Evolutionary conservation across 1,140 invertebrate species (phyloP).

Genomic region (Gryon sp.): DNA sequence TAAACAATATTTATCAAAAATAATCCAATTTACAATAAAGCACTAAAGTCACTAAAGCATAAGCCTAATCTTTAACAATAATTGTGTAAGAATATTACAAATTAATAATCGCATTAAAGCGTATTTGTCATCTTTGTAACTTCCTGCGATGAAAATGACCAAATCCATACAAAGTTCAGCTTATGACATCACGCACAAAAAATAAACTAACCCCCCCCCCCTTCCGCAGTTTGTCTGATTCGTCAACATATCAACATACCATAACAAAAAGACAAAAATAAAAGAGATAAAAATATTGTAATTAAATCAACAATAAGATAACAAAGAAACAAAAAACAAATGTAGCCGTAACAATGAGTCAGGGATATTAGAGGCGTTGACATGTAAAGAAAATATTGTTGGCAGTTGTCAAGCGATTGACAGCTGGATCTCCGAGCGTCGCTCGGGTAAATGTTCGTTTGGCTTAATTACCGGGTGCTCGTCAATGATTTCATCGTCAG

Average conservation of each 20-base stretch:
- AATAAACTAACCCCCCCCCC: neutral
- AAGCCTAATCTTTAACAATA: too few species aligned
- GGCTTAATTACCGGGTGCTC: constrained; percentile 85
- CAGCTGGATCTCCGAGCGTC: neutral
- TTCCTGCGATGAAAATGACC: neutral
- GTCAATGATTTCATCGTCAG: constrained; percentile 92
- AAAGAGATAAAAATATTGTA: neutral
- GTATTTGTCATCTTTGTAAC: too few species aligned
- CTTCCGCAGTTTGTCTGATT: neutral
- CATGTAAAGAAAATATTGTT: neutral
- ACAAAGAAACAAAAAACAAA: neutral
- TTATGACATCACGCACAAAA: constrained; percentile 19
- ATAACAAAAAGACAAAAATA: neutral
- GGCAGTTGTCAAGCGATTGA: neutral
- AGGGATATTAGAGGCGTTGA: constrained; percentile 10
- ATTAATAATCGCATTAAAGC: too few species aligned
- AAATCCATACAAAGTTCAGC: constrained; percentile 14
- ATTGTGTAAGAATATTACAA: too few species aligned
- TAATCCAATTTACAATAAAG: too few species aligned
- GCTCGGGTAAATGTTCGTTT: too few species aligned
- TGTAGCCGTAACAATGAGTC: constrained; percentile 11
- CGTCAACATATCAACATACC: neutral
- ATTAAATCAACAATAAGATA: too few species aligned
- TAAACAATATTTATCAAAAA: too few species aligned
- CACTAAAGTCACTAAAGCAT: too few species aligned